Base-by-base conservation (phyloP, 2,888 invertebrate genomes). In the Leptinotarsa haldemani region DNA sequence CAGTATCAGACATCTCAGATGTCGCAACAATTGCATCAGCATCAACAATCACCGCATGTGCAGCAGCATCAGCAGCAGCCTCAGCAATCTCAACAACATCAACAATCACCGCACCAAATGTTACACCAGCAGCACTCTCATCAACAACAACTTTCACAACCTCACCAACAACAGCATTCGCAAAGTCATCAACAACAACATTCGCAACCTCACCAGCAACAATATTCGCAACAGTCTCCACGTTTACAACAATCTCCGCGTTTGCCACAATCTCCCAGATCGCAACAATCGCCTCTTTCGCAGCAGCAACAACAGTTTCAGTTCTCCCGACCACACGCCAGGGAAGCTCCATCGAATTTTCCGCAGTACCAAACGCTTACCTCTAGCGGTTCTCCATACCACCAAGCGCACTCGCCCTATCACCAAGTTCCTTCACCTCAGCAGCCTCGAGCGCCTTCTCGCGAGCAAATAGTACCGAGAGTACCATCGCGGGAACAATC, bases 311-410 rank as follows among this genome's bases (percentile, higher is more conserved):
- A 79, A 53, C 78, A 78, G 40, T 83, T 80, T 67, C 82, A 82
- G 53, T 82, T 83, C 72, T 77, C 82, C 12, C 78, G 81, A 22
- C 83, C 84, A 9, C 83, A 84, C 22, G 82, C 83, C 15, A 73
- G 83, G 9, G 83, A 84, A 71, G 73, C 75, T 30, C 80, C 81
- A 16, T 77, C 82, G 15, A 81, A 79, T 71, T 80, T 80, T 63
- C 74, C 79, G 47, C 81, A 82, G 53, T 81, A 82, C 63, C 82
- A 82, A 68, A 78, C 82, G 56, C 83, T 82, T 69, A 64, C 74
- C 65, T 70, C 77, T 1, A 22, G 65, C 20, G 75, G 73, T 63
- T 77, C 80, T 40, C 53, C 77, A 56, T 75, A 79, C 65, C 79
- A 78, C 25, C 78, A 77, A 52, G 66, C 80, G 18, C 79, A 69